These are phyloP conservation scores for Meda fulgida DNA, from an alignment of 2,797 vertebrate genomes.

Conservation along the genomic window DNA sequence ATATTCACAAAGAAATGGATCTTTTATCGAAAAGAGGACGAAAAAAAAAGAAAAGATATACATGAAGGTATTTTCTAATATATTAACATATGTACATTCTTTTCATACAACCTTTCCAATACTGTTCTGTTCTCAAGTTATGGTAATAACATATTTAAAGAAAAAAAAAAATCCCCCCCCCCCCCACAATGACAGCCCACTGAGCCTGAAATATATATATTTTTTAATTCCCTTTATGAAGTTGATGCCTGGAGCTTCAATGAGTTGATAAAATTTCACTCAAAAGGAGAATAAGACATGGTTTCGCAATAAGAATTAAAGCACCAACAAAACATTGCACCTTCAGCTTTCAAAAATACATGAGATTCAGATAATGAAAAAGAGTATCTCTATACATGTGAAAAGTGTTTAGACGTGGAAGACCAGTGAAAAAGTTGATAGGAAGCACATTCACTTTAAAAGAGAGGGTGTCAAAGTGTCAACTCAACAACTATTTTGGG, in stretches of 20 bases:
- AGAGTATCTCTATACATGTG: slow-evolving; percentile 29
- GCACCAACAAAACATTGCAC: slow-evolving; percentile 2
- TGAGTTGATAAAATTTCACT: not conserved
- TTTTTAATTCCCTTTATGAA: slow-evolving; percentile 36
- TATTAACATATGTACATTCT: slow-evolving; percentile 43
- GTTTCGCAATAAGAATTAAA: slow-evolving; percentile 8
- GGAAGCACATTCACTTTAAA: slow-evolving; percentile 54
- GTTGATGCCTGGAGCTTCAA: not conserved
- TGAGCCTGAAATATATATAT: not conserved
- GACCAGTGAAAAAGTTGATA: slow-evolving; percentile 54
- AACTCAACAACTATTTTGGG: slow-evolving; percentile 50
- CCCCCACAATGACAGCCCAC: not conserved
- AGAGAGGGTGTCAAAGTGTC: slow-evolving; percentile 51
- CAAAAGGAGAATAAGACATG: not conserved
- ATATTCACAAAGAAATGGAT: not conserved
- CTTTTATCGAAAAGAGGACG: not conserved
- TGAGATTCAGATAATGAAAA: not conserved
- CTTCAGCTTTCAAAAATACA: not conserved
- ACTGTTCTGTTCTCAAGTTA: not conserved
- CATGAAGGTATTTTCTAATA: slow-evolving; percentile 48
- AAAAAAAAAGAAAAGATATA: slow-evolving; percentile 24
- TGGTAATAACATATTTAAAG: not conserved
- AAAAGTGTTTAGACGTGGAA: slow-evolving; percentile 50
- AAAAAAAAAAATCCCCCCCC: not conserved
- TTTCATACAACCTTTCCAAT: not conserved